These are phyloP conservation scores for Stramonita haemastoma DNA, from an alignment of 2,888 invertebrate species.

Conservation along the genomic window DNA sequence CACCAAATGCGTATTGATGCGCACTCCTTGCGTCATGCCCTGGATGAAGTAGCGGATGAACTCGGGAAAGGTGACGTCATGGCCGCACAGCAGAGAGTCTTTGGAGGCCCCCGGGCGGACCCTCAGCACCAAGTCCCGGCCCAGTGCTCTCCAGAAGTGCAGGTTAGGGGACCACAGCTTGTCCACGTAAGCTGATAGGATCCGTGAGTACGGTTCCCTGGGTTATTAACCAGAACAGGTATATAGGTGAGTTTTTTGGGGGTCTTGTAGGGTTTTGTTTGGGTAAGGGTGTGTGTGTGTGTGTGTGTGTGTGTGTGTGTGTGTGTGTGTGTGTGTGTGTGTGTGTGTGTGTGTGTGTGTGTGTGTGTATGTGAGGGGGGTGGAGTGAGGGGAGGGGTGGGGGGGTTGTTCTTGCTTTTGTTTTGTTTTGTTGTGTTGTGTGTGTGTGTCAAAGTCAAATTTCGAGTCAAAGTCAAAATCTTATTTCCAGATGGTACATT, in stretches of 20 bases:
- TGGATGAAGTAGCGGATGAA: constrained; percentile 61
- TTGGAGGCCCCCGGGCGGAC: constrained; percentile 53
- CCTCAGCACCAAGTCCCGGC: constrained; percentile 52
- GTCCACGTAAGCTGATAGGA: constrained; percentile 66
- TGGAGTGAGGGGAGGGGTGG: too few relatives aligned
- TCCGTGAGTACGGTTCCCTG: constrained; percentile 62
- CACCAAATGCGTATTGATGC: constrained; percentile 61
- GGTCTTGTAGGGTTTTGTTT: too few relatives aligned
- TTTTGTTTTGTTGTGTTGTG: too few relatives aligned
- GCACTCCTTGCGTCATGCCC: constrained; percentile 52
- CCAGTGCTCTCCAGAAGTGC: constrained; percentile 54
- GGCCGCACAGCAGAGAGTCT: constrained; percentile 55
- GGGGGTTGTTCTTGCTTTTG: too few relatives aligned
- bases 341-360: too few relatives aligned
- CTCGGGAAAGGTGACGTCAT: constrained; percentile 64
- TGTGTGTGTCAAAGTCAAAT: too few relatives aligned
- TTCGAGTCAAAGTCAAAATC: too few relatives aligned
- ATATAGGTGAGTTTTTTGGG: not conserved
- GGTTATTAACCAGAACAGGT: not conserved
- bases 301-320: too few relatives aligned
- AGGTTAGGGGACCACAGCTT: constrained; percentile 56
- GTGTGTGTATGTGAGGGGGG: too few relatives aligned
- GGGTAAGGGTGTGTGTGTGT: too few relatives aligned
- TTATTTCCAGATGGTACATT: too few relatives aligned
- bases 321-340: too few relatives aligned